Conservation (phyloP, 2,113 vertebrate genomes). For the Gavia stellata region DNA sequence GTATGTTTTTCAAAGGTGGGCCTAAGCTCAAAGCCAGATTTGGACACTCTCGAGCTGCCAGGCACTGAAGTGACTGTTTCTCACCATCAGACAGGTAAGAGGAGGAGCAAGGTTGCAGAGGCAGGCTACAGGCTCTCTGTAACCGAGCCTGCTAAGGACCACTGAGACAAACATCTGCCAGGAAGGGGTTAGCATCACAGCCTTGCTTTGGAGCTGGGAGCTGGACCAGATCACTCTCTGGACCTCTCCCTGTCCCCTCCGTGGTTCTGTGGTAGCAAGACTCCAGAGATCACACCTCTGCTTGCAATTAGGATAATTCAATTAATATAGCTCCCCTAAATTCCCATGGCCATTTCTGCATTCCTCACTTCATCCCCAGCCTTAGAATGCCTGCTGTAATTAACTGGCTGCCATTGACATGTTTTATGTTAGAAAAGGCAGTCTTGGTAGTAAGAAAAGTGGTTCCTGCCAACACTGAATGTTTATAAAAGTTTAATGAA, state of each 20-base stretch:
- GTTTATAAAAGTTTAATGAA: background rate
- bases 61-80: background rate
- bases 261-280: background rate
- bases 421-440: background rate
- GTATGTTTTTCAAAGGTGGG: background rate
- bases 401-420: background rate
- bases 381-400: background rate
- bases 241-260: background rate
- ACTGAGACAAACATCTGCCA: background rate
- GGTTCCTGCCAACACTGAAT: background rate
- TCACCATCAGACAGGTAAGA: background rate
- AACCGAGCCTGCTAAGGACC: background rate
- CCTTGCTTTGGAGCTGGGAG: background rate
- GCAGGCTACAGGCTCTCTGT: fast-evolving
- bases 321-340: background rate
- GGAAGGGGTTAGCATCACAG: background rate
- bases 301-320: background rate
- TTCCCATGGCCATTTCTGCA: background rate
- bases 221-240: background rate
- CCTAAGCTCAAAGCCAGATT: background rate
- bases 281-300: background rate
- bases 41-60: background rate
- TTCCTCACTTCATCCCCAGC: background rate
- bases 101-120: background rate
- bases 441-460: background rate